These are phyloP conservation scores for Leptoclinus maculatus DNA, from an alignment of 2,797 vertebrate genomes.

Conservation along the genomic window DNA sequence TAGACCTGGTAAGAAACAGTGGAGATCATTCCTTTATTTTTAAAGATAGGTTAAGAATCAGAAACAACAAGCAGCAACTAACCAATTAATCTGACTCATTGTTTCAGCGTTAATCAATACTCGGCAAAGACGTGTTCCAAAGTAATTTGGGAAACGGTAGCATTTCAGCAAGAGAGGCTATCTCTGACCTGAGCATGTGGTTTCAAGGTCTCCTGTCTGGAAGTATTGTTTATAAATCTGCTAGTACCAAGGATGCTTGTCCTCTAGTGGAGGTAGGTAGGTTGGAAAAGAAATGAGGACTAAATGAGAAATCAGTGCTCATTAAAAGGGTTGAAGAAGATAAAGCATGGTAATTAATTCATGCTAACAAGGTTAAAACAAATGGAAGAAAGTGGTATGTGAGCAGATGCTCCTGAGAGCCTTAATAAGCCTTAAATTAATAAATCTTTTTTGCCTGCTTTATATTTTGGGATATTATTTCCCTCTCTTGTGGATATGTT, in stretches of 20 bases:
- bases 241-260: neutral
- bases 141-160: neutral
- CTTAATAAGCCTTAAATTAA: neutral
- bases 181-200: neutral
- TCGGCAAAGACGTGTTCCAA: neutral
- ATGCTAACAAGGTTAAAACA: neutral
- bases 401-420: neutral
- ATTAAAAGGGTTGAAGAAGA: neutral
- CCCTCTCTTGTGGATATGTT: neutral
- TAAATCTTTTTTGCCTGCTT: neutral
- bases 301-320: slow-evolving; percentile 2
- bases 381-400: no score
- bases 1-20: slow-evolving; percentile 87
- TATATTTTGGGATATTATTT: neutral
- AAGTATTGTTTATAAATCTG: neutral
- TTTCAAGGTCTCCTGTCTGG: slow-evolving; percentile 5
- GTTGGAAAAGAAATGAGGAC: neutral
- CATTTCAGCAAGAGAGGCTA: neutral
- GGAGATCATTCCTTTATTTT: neutral
- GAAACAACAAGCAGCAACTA: neutral
- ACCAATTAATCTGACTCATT: neutral
- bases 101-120: neutral
- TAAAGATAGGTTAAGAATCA: neutral
- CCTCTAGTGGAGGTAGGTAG: neutral
- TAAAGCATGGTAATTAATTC: neutral